Evolutionary conservation across 2,888 invertebrate species (phyloP), one percentile per base, ranked within the genome.

Genomic region (Salpingus planirostris): DNA sequence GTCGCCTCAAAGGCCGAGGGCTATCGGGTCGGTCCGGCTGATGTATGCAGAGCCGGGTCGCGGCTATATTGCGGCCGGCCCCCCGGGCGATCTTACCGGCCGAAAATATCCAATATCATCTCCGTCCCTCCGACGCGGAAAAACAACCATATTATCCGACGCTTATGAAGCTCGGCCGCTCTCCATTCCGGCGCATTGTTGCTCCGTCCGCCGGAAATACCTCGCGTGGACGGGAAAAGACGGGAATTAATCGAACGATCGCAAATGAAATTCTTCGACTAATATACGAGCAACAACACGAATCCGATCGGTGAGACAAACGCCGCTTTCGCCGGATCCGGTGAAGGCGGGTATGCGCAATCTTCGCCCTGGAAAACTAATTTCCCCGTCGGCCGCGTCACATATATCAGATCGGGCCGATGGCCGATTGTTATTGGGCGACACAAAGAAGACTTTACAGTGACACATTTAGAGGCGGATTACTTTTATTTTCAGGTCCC

Each of bases 381-480:
- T 64, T 64, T 64, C 61, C 59, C 52, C 54, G 50, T 54, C 50
- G n/a, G 53, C 57, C 55, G 55, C 55, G 63, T 64, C 63, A 60
- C 64, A 65, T 65, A 64, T 64, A 65, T 65, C 65, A 65, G 62
- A 62, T 57, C 44, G 44, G 44, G 44, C 47, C 47, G 50, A 54
- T 50, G 56, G 53, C 54, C 60, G 54, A 58, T 57, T 58, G 58
- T 61, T 60, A 61, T 62, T 60, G 58, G 55, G 57, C 58, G 60
- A 61, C 59, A 62, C 64, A 64, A 64, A 64, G 63, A 62, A 64
- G 64, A 64, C 62, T 65, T 65, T 64, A 64, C 62, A 55, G 54
- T 64, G 65, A 64, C 65, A 65, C 63, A 64, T 64, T 64, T 63
- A 62, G 57, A 62, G 59, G 59, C 58, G 57, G 65, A 65, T 65